Base-by-base conservation (phyloP, 2,113 vertebrate species). In the Penelope pileata region DNA sequence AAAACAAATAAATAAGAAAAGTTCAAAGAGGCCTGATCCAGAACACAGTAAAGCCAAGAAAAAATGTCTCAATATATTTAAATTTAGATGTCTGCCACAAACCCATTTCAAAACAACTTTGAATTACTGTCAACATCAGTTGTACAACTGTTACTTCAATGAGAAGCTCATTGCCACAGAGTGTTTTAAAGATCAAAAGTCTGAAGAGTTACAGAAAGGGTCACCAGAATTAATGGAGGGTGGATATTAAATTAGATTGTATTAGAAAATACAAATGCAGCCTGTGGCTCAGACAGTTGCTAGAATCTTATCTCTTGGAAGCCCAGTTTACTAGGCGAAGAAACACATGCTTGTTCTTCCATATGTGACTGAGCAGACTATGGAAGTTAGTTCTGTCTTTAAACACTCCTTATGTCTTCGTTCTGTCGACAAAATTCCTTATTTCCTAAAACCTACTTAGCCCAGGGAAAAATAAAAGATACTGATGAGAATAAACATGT, bases 1-100 rank as follows among this genome's bases (percentile, higher is more conserved):
- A 86, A 86, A 95, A 90, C 36, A 68, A 94, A 59, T 68, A 96
- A 83, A 83, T 48, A 90, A 81, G 73, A 10, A 72, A 94, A 88
- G 48, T 73, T 85, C 23, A 84, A 90, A 96, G 87, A 1, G 4
- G 51, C 19, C 34, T 72, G 58, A 67, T 90, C 32, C 56, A 90
- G 83, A 94, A 69, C 32, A 72, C 9, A 81, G 47, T 17, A 90
- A 86, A 96, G 34, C 82, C 73, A 90, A 88, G 45, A 48, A 40
- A 88, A 94, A 80, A 77, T 45, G 38, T 16, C 64, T 76, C 38
- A 53, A 34, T 18, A 27, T 75, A 83, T 51, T 91, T 64, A 75
- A 64, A 88, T 81, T 47, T 36, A 77, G 50, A 80, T 1, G 12
- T 40, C 43, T 80, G 34, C 50, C 24, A 56, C 13, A 82, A 88